Conservation (phyloP, 1,140 invertebrate genomes). For the Phenacoccus solenopsis region DNA sequence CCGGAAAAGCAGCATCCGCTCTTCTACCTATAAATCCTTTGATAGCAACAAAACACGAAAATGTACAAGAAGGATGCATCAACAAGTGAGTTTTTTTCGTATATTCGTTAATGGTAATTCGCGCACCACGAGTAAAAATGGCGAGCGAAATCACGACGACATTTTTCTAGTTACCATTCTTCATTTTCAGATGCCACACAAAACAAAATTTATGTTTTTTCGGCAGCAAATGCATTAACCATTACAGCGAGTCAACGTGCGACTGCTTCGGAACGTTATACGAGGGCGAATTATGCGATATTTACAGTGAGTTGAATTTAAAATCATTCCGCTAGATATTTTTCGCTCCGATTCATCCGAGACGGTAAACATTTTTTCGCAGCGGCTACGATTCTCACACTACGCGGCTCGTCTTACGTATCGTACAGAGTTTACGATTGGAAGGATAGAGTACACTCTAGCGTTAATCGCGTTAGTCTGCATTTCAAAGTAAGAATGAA, state of each 20-base stretch:
- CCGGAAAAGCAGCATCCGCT: slow-evolving; percentile 67
- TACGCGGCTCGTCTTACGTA: slow-evolving; percentile 81
- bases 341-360: background rate
- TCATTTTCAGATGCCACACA: slow-evolving; percentile 46
- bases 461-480: slow-evolving; percentile 70
- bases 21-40: slow-evolving; percentile 62
- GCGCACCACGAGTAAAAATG: background rate
- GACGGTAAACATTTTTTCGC: slow-evolving; percentile 29
- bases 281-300: slow-evolving; percentile 79
- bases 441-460: slow-evolving; percentile 79
- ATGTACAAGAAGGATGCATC: slow-evolving; percentile 70
- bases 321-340: background rate
- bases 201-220: slow-evolving; percentile 69
- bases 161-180: background rate
- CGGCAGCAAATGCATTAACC: slow-evolving; percentile 73
- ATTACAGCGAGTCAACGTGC: slow-evolving; percentile 71
- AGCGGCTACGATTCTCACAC: slow-evolving; percentile 75
- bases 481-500: slow-evolving; percentile 53
- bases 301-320: slow-evolving; percentile 52
- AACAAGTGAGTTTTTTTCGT: slow-evolving; percentile 57
- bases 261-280: slow-evolving; percentile 84
- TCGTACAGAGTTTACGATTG: slow-evolving; percentile 85
- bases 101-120: too few relatives aligned
- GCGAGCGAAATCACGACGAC: background rate
- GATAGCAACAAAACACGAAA: slow-evolving; percentile 70